Conservation (phyloP, 1,140 invertebrate species). For the Scaptodrosophila lebanonensis region DNA sequence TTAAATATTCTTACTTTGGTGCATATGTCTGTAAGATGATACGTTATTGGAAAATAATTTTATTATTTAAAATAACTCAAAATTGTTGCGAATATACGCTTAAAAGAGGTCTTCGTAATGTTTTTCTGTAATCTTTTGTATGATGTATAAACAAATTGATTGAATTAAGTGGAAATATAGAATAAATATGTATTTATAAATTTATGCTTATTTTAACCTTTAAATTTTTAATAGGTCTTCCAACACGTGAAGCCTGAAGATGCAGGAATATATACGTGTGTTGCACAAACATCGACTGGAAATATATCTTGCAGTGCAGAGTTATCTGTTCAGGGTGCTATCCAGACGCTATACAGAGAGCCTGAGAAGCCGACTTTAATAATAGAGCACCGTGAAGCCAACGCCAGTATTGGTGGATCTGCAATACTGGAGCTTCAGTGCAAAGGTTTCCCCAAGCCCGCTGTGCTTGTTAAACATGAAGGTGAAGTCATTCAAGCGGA, state of each 20-base stretch:
- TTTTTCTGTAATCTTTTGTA: no score
- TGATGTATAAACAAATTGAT: no score
- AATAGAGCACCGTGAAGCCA: constrained; percentile 85
- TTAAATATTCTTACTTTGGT: no score
- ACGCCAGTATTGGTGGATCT: constrained; percentile 89
- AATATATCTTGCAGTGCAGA: constrained; percentile 96
- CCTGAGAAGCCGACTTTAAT: constrained; percentile 88
- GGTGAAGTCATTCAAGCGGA: constrained; percentile 88
- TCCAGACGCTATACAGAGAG: constrained; percentile 88
- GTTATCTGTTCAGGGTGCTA: constrained; percentile 91
- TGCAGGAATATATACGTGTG: constrained; percentile 95
- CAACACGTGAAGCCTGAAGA: constrained; percentile 95
- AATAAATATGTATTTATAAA: no score
- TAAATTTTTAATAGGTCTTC: no score
- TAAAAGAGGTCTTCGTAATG: no score
- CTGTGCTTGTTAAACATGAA: constrained; percentile 92
- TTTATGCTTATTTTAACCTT: no score
- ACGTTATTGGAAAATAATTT: no score
- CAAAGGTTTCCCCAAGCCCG: constrained; percentile 95
- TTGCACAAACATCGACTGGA: constrained; percentile 93
- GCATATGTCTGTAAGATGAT: no score
- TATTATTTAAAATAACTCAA: no score
- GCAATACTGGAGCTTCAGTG: constrained; percentile 97
- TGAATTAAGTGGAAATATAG: no score
- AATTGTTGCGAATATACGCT: no score